Percentiles rank a stretch among this genome's conserved stretches.
Conservation (phyloP, 1,140 invertebrate species). For the Bombus superbus region DNA sequence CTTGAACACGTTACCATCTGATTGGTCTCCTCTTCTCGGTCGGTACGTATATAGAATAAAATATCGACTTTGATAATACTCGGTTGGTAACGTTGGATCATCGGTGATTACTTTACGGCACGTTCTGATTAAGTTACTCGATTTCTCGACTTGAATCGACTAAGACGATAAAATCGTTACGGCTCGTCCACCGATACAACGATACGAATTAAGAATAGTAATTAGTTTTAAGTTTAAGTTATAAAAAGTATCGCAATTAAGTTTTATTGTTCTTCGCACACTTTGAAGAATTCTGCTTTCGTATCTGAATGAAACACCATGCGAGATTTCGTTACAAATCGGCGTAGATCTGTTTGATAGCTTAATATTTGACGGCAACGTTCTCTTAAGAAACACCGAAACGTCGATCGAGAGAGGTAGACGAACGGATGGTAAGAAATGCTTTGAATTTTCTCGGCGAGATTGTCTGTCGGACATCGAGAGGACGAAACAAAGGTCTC, state of each 20-base stretch:
- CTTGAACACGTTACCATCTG: background rate
- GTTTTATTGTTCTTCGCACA: fast-evolving
- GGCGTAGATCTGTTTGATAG: too few species aligned
- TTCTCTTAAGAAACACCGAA: background rate
- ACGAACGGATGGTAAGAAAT: background rate
- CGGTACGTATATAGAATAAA: background rate
- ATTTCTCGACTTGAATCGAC: background rate
- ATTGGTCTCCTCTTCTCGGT: background rate
- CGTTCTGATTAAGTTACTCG: background rate
- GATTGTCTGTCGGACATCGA: background rate
- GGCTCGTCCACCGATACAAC: too few species aligned
- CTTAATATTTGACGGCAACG: background rate
- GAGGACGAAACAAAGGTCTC: background rate
- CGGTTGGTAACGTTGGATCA: background rate
- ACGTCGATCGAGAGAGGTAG: background rate
- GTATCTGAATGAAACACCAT: too few species aligned
- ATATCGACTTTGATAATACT: background rate
- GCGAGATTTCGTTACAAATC: background rate
- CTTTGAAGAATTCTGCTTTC: too few species aligned
- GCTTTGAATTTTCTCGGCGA: background rate
- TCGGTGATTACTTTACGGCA: background rate
- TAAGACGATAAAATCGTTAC: too few species aligned
- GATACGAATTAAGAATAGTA: too few species aligned
- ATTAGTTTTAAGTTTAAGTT: too few species aligned
- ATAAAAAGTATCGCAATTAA: too few species aligned